Percentiles rank a stretch among this genome's conserved stretches.
Conservation (phyloP, 2,113 vertebrate genomes). For the Ailuropoda melanoleuca region DNA sequence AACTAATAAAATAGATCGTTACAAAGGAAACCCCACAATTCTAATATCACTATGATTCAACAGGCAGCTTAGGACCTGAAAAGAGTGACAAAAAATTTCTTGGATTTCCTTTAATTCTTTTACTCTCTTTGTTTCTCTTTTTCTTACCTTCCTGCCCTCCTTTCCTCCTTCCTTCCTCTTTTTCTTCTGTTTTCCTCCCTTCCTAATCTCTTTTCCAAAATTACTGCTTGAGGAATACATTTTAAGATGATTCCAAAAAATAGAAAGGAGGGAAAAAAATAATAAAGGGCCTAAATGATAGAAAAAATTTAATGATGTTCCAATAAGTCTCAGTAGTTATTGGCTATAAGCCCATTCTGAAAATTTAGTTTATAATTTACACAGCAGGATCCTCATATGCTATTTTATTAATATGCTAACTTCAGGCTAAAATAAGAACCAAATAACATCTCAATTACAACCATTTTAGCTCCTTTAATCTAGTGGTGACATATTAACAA, state of each 20-base stretch:
- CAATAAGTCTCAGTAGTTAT: background rate
- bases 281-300: background rate
- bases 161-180: background rate
- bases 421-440: slow-evolving; percentile 57
- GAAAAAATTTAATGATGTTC: slow-evolving; percentile 10
- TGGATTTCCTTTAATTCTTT: background rate
- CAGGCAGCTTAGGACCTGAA: background rate
- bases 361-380: slow-evolving; percentile 49
- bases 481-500: background rate
- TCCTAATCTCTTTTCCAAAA: background rate
- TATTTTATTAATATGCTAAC: slow-evolving; percentile 60
- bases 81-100: background rate
- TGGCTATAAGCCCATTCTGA: slow-evolving; percentile 24
- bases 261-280: background rate
- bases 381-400: slow-evolving; percentile 33
- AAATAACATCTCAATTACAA: slow-evolving; percentile 12
- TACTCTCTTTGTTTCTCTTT: background rate
- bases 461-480: slow-evolving; percentile 17
- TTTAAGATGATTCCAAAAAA: slow-evolving; percentile 17
- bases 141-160: background rate
- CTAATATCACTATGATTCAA: background rate
- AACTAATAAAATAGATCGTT: background rate
- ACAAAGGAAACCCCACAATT: background rate
- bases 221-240: background rate
- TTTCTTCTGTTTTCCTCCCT: background rate